These are phyloP conservation scores for Drosophila burlai DNA, from an alignment of 1,140 invertebrate genomes.

Conservation along the genomic window DNA sequence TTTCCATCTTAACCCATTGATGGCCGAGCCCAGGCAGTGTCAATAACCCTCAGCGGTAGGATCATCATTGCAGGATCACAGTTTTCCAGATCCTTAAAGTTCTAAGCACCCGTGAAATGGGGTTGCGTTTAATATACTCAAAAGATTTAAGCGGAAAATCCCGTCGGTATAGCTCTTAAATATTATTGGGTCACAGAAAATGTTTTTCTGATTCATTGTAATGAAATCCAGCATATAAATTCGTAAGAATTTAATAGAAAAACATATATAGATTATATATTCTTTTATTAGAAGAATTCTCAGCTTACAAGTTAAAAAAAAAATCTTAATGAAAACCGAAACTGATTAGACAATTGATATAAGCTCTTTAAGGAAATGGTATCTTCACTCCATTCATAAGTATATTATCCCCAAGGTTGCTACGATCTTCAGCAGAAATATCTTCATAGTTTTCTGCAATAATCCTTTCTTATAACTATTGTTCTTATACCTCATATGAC, in stretches of 20 bases:
- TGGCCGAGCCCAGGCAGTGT: neutral
- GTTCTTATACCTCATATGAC: neutral
- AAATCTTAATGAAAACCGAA: neutral
- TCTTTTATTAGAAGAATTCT: neutral
- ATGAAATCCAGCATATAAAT: neutral
- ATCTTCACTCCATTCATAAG: neutral
- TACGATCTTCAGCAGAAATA: neutral
- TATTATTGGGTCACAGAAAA: neutral
- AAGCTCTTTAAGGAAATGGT: neutral
- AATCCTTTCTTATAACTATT: no score
- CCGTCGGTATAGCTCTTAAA: slow-evolving; percentile 1
- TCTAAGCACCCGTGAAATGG: neutral
- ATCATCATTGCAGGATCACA: slow-evolving; percentile 4
- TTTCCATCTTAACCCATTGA: slow-evolving; percentile 34
- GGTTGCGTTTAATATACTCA: neutral
- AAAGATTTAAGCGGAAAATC: neutral
- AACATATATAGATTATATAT: neutral
- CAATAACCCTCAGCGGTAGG: neutral
- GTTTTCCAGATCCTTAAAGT: neutral
- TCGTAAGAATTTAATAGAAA: neutral
- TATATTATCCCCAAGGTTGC: no score
- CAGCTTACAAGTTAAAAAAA: neutral
- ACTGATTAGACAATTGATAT: no score
- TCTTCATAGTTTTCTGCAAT: neutral
- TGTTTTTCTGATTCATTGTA: neutral